Evolutionary conservation across 2,113 vertebrate genomes (phyloP), one percentile per base, ranked within the genome.

Genomic region (Poeciliopsis occidentalis): DNA sequence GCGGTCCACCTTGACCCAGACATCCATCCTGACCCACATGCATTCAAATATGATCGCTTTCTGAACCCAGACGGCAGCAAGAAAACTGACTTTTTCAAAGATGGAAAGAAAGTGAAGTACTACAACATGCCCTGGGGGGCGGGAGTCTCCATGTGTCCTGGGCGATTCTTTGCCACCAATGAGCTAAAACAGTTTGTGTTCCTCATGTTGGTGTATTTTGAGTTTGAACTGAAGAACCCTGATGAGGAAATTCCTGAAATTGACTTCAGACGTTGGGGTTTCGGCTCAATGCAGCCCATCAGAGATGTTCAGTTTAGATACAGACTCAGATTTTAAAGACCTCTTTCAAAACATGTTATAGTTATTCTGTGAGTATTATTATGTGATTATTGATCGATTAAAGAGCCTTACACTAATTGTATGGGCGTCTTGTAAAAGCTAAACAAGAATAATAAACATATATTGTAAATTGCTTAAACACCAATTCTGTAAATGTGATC

Each of bases 51-150:
- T 0, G 24, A 98, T 73, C 92, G 97, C 19, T 98, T 98, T 24
- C 87, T 98, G 6, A 96, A 93, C 30, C 81, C 94, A 0, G 88
- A 96, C 0, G 94, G 96, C 26, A 94, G 75, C 87, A 95, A 84
- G 75, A 98, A 96, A 63, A 92, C 93, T 0, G 89, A 95, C n/a
- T 99, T 99, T 88, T 96, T 94, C 85, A 98, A 95, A 83, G 82
- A 82, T 0, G 97, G 96, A 13, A 96, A 94, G 80, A 97, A 89
- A 78, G 81, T 98, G 73, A 97, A 96, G 75, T 96, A 95, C 30
- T 95, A 93, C 88, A 96, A 1, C 90, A 97, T 99, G 97, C 97
- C 97, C 0, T 99, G 97, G 96, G 97, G 97, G 0, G 94, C 95
- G 0, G 96, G 97, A 0, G 76, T 94, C 32, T 95, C 95, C 73